Base-by-base conservation (phyloP, 2,113 vertebrate genomes). In the Patagioenas fasciata region DNA sequence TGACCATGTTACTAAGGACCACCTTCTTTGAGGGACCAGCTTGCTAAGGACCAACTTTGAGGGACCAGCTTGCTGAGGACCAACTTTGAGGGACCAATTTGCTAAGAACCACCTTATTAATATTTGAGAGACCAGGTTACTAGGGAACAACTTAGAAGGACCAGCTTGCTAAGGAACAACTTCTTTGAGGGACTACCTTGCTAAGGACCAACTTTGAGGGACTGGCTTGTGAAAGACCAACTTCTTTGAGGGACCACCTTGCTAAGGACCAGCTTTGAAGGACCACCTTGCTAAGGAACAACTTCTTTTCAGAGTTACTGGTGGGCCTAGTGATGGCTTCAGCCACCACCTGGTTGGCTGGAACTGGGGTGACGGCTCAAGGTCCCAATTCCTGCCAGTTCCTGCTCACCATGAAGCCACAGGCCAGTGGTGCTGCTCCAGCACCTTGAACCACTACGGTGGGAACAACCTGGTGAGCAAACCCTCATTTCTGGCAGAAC, bases 331-430 rank as follows among this genome's bases (percentile, higher is more conserved):
- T 32, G 44, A 77, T 1, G 36, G 73, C 44, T 47, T 77, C 36
- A 69, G 23, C 54, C 62, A 53, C 25, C 15, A 6, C 32, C 20
- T 58, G 36, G 36, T 44, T 26, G 54, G 44, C 36, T 38, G 54
- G 64, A 78, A 32, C 48, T 62, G 64, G 11, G 26, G 9, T 26
- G 47, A 26, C 18, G 56, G 38, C 54, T 38, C 29, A 54, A 38
- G 65, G 47, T 6, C 64, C n/a, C 40, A 62, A 8, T n/a, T 70
- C 38, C 31, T 60, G 72, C 13, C 42, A 1, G 1, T n/a, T 40
- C 19, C 31, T 13, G 29, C 53, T 44, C 15, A 17, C 31, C 0
- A 1, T 0, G 2, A 48, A 48, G 38, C 24, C 44, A 34, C 56
- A 34, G 50, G 25, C 13, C 71, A 75, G 38, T 2, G 8, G 24